Base-by-base conservation (phyloP, 2,113 vertebrate species). In the Alaudala cheleensis region DNA sequence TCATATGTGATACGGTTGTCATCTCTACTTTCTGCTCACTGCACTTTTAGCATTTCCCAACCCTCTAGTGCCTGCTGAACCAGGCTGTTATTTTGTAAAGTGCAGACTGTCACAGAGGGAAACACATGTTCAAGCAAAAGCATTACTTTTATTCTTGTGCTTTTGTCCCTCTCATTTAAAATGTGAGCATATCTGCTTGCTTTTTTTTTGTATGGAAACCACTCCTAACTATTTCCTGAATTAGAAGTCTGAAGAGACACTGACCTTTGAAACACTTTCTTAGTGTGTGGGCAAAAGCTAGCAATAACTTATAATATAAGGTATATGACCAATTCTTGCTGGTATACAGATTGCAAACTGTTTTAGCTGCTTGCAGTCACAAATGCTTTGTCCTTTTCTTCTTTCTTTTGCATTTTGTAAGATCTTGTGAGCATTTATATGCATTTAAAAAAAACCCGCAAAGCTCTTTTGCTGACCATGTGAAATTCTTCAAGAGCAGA, bases 281-380 rank as follows among this genome's bases (percentile, higher is more conserved):
- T 93, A 44, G 64, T 94, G 71, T 92, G 87, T 88, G 81, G 95
- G 74, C 74, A 95, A 91, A 90, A 91, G 18, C 74, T 73, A 83
- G 71, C 40, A 88, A 53, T 66, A 90, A 74, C 33, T 90, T 88
- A 37, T 88, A 51, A 70, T 82, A 49, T 76, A 91, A 87, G 1
- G 3, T 80, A 14, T 62, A 26, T 24, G 58, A 85, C 29, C 0
- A 13, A 70, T 79, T 88, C 74, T 83, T 80, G 42, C 84, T 88
- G 67, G 58, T 94, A 53, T 15, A 18, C 74, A 70, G 54, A 67
- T 88, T 86, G 85, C 13, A 10, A 86, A 88, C 29, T 54, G 9
- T 66, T 96, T 60, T 90, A 78, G 58, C 87, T 90, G 50, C 58
- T 83, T 86, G 54, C 33, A 8, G 34, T 78, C 49, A 58, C 39